Conservation (phyloP, 1,140 invertebrate species). For the Macrocentrus cingulum region DNA sequence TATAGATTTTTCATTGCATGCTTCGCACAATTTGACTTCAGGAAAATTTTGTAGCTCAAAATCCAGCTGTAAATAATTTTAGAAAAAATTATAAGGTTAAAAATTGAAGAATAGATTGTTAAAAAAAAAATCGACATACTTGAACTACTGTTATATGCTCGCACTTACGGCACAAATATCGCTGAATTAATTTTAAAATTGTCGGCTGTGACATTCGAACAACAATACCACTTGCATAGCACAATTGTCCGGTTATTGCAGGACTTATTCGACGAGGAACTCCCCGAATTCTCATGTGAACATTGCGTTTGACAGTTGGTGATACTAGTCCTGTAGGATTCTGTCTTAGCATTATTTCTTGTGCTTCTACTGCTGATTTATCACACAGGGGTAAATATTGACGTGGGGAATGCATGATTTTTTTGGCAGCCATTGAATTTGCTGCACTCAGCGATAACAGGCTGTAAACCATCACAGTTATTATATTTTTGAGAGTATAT, state of each 20-base stretch:
- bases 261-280: conserved; percentile 41
- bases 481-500: conserved; percentile 14
- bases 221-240: conserved; percentile 68
- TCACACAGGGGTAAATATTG: conserved; percentile 66
- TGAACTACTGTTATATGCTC: conserved; percentile 67
- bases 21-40: conserved; percentile 42
- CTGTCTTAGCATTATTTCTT: conserved; percentile 60
- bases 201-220: conserved; percentile 74
- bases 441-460: conserved; percentile 67
- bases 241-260: conserved; percentile 59
- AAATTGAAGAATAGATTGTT: no score
- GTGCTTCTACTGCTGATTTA: conserved; percentile 63
- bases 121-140: no score
- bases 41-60: conserved; percentile 49
- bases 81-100: no score
- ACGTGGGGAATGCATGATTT: conserved; percentile 62
- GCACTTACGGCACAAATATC: conserved; percentile 79
- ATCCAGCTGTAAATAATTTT: conserved; percentile 43
- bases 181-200: conserved; percentile 74
- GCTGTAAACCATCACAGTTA: conserved; percentile 51
- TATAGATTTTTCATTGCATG: conserved; percentile 42
- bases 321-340: neutral
- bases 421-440: conserved; percentile 61
- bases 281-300: conserved; percentile 45
- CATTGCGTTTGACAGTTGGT: conserved; percentile 65